Conservation (phyloP, 2,797 vertebrate genomes). For the Coregonus sp. region DNA sequence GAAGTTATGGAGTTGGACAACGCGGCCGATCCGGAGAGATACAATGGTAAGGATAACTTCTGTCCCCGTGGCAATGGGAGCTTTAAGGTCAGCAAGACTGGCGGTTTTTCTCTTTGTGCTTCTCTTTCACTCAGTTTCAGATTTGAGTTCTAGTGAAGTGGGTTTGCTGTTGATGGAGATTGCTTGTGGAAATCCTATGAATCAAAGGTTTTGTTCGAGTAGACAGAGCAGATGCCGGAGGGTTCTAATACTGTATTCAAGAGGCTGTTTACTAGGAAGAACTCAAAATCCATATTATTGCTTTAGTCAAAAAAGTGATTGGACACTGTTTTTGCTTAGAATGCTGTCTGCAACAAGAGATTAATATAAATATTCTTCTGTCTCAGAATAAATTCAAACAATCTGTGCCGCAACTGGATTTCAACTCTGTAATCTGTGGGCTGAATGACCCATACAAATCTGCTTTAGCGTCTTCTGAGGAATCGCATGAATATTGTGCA, state of each 20-base stretch:
- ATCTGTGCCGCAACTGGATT: not conserved
- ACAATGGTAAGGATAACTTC: constrained; percentile 72
- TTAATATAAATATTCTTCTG: not conserved
- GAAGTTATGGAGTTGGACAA: constrained; percentile 79
- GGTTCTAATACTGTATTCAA: not conserved
- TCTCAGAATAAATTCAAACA: not conserved
- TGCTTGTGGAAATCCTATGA: not conserved
- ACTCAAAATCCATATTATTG: not conserved
- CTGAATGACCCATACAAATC: not conserved
- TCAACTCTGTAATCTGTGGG: not conserved
- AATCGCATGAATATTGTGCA: not conserved
- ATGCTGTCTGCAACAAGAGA: not conserved
- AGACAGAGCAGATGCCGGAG: not conserved
- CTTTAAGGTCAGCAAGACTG: not conserved
- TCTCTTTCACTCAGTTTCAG: not conserved
- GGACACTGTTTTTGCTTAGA: not conserved
- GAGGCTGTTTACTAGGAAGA: not conserved
- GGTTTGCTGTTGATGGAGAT: not conserved
- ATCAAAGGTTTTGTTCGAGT: not conserved
- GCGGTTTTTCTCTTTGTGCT: not conserved
- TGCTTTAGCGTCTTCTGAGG: not conserved
- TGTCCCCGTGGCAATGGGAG: not conserved
- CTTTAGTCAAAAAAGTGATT: not conserved
- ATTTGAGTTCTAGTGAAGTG: not conserved
- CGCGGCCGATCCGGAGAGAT: constrained; percentile 72